These are phyloP conservation scores for Aphelinus atriplicis DNA, from an alignment of 1,140 invertebrate genomes.

Conservation along the genomic window DNA sequence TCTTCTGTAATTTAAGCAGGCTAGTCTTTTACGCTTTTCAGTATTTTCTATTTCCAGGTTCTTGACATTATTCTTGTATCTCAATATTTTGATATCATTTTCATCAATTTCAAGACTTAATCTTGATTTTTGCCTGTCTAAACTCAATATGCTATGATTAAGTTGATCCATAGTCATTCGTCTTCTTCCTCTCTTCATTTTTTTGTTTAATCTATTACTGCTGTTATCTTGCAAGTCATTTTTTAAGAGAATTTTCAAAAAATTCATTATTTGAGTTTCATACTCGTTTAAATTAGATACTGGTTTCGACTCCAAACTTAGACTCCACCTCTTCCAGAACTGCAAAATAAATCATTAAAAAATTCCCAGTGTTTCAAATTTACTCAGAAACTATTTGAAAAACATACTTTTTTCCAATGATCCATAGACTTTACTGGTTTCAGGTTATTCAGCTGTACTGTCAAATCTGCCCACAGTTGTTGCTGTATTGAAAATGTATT, in stretches of 20 bases:
- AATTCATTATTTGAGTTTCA: slow-evolving; percentile 1
- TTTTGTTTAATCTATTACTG: neutral
- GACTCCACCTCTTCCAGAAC: slow-evolving; percentile 8
- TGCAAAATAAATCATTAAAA: slow-evolving; percentile 7
- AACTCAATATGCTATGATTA: neutral
- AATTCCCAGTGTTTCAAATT: no score
- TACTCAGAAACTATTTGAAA: no score
- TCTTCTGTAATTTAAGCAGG: neutral
- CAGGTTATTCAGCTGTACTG: neutral
- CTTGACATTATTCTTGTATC: neutral
- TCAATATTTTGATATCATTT: slow-evolving; percentile 12
- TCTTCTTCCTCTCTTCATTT: neutral
- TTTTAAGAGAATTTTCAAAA: neutral
- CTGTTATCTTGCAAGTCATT: no score
- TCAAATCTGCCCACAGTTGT: slow-evolving; percentile 3
- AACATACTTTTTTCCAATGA: slow-evolving; percentile 26
- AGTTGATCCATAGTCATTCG: no score
- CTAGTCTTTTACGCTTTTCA: neutral
- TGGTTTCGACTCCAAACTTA: neutral
- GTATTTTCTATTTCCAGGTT: slow-evolving; percentile 1
- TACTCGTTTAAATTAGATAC: neutral
- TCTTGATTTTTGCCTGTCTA: slow-evolving; percentile 9
- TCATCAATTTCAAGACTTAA: slow-evolving; percentile 9
- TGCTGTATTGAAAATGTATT: neutral
- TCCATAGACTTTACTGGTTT: slow-evolving; percentile 4